Evolutionary conservation across 2,888 invertebrate species (phyloP).

Genomic region (Xylota segnis): DNA sequence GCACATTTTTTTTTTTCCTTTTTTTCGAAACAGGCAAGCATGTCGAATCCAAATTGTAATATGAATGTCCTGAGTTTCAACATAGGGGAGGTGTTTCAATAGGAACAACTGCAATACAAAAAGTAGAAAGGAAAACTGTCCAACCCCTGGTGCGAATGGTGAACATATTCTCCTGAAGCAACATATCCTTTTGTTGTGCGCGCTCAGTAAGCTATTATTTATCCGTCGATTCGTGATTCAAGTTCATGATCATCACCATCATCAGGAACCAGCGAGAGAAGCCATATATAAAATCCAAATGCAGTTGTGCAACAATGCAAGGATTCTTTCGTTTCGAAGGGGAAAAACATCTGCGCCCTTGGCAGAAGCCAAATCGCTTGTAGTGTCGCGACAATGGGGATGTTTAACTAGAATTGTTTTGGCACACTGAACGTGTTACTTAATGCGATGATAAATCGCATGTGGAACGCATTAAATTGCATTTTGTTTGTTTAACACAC

Average conservation of each 20-base stretch:
- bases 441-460: constrained; percentile 35
- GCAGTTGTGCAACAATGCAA: constrained; percentile 72
- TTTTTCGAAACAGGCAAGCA: constrained; percentile 45
- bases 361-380: constrained; percentile 49
- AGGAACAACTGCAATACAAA: constrained; percentile 28
- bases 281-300: constrained; percentile 51
- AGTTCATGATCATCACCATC: constrained; percentile 74
- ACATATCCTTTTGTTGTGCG: constrained; percentile 54
- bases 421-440: constrained; percentile 33
- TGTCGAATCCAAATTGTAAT: constrained; percentile 55
- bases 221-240: constrained; percentile 67
- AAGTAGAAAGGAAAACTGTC: constrained; percentile 1
- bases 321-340: constrained; percentile 27
- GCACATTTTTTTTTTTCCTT: constrained; percentile 20
- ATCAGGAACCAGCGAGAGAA: constrained; percentile 11
- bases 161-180: constrained; percentile 20
- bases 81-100: constrained; percentile 51
- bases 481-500: not conserved
- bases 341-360: constrained; percentile 63
- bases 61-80: constrained; percentile 39
- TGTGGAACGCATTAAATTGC: constrained; percentile 12
- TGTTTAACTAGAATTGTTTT: constrained; percentile 32
- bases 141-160: constrained; percentile 42
- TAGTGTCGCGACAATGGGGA: constrained; percentile 24
- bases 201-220: constrained; percentile 45